Percentiles rank a stretch among this genome's conserved stretches.
phyloP scores from a whole-genome alignment of 2,888 invertebrate species.

The Buathra laborator region DNA sequence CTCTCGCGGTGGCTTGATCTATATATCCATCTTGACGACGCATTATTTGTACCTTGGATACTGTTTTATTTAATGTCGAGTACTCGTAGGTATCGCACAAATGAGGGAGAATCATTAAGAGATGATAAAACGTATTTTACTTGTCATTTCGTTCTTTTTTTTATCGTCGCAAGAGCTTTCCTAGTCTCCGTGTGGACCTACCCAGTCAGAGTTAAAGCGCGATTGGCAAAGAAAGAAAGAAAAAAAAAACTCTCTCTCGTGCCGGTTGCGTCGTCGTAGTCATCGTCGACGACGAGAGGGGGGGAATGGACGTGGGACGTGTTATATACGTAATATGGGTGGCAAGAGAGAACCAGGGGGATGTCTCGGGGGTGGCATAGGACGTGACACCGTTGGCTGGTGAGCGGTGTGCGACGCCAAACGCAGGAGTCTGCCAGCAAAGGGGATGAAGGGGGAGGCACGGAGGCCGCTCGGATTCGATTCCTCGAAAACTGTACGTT shows the following conservation, averaged over 20 bases:
- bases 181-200: constrained; percentile 29
- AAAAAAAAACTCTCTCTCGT: constrained; percentile 11
- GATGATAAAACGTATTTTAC: constrained; percentile 57
- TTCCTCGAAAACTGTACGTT: constrained; percentile 85
- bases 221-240: constrained; percentile 39
- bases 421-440: constrained; percentile 68
- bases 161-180: background rate
- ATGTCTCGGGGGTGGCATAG: constrained; percentile 63
- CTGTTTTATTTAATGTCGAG: background rate
- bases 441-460: constrained; percentile 62
- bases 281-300: constrained; percentile 40
- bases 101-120: constrained; percentile 52
- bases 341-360: constrained; percentile 45
- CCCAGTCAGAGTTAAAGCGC: constrained; percentile 32
- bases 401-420: constrained; percentile 63
- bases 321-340: constrained; percentile 66
- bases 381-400: constrained; percentile 67
- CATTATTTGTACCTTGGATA: background rate
- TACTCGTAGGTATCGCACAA: constrained; percentile 13
- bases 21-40: background rate
- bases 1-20: background rate
- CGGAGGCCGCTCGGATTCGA: constrained; percentile 80
- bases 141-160: background rate
- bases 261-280: constrained; percentile 39
- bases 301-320: constrained; percentile 63